Conservation (phyloP, 2,113 vertebrate genomes). For the Myrmophylax atrothorax region DNA sequence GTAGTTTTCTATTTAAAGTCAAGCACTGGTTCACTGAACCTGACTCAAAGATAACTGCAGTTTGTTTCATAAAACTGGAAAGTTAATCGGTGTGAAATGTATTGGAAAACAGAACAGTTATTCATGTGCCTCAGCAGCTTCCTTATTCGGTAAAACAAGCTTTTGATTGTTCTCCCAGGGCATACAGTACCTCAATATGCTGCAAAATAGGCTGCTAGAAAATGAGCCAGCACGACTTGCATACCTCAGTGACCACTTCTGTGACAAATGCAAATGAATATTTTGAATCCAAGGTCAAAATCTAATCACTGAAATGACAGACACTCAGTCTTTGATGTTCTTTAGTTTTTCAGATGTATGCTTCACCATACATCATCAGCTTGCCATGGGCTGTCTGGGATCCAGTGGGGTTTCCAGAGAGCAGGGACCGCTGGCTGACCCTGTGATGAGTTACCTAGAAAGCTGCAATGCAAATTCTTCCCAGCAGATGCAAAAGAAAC, state of each 20-base stretch:
- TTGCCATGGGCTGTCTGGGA: background rate
- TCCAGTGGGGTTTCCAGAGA: background rate
- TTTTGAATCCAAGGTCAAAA: slow-evolving; percentile 11
- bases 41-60: background rate
- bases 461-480: background rate
- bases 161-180: slow-evolving; percentile 17
- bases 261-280: background rate
- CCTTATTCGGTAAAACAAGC: slow-evolving; percentile 51
- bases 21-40: background rate
- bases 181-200: background rate
- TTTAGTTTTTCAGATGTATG: background rate
- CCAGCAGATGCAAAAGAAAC: background rate
- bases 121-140: slow-evolving; percentile 33
- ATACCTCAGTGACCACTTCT: background rate
- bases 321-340: background rate
- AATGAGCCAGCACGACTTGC: background rate
- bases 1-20: slow-evolving; percentile 19
- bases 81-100: slow-evolving; percentile 49
- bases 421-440: background rate
- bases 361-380: background rate
- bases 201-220: slow-evolving; percentile 5
- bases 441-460: background rate
- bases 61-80: slow-evolving; percentile 27
- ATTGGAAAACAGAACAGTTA: background rate
- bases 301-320: background rate